Evolutionary conservation across 1,140 invertebrate species (phyloP).

Genomic region (Heterodera schachtii): DNA sequence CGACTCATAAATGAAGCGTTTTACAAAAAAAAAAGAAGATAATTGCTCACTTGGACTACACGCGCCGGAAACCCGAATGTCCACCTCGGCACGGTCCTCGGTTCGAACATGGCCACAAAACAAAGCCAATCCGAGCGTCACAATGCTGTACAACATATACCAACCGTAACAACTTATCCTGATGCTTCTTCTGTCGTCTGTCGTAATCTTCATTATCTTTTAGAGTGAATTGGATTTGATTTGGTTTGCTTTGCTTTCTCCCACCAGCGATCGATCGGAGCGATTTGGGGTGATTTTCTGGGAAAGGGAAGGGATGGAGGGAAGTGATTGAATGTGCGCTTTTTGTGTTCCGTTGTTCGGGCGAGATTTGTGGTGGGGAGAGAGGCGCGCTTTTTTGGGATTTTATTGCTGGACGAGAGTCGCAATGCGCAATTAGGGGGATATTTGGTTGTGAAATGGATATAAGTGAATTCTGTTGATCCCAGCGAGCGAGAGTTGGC

Average conservation of each 20-base stretch:
- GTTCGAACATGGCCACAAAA: background rate
- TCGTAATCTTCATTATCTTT: no score
- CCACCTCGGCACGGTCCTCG: conserved; percentile 62
- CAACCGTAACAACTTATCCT: background rate
- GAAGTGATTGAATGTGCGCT: background rate
- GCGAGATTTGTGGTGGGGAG: background rate
- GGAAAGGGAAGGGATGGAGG: background rate
- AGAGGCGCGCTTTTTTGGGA: background rate
- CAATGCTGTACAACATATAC: background rate
- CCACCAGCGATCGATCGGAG: background rate
- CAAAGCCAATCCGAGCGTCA: background rate
- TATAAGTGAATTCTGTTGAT: background rate
- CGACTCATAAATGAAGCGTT: no score
- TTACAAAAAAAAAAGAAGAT: background rate
- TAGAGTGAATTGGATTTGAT: no score
- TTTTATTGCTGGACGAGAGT: background rate
- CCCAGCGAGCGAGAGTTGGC: no score
- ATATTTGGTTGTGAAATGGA: background rate
- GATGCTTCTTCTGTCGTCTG: background rate
- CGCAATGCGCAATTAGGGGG: no score
- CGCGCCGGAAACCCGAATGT: conserved; percentile 64
- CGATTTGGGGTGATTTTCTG: background rate
- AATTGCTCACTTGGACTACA: conserved; percentile 61
- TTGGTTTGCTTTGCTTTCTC: background rate
- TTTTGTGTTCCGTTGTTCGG: background rate